Evolutionary conservation across 2,113 vertebrate species (phyloP), one percentile per base, ranked within the genome.

Genomic region (Chlamydotis undulata): DNA sequence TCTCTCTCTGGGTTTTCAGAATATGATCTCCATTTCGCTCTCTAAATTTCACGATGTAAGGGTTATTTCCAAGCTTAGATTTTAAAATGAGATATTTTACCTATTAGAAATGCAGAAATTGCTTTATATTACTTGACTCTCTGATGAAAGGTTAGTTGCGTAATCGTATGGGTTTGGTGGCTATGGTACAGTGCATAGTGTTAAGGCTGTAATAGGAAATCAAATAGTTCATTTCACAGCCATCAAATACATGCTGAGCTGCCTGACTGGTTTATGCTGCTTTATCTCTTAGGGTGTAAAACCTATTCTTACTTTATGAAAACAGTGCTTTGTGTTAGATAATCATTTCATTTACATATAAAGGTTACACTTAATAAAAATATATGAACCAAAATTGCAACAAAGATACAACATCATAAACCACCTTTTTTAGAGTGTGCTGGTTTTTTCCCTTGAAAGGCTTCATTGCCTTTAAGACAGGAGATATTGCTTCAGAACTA

Each of bases 281-380:
- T 96, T 91, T 96, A 93, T 97, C 80, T 96, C 98, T 97, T 92
- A 94, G 76, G 63, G 93, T 33, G 61, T 97, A 97, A 98, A 98
- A 96, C 90, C 81, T 95, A 90, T 95, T 96, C 95, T 96, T 96
- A 85, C 83, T 97, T 98, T 97, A 97, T 96, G 94, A 97, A 98
- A 97, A 98, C 93, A 96, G 76, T 95, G 80, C 67, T 96, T 95
- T 90, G 87, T 96, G 87, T 97, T 97, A 97, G 90, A 96, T 96
- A 97, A 97, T 97, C 24, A 97, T 94, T 98, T 97, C 97, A 98
- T 97, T 98, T 98, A 97, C 86, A 97, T 97, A 96, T 93, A 97
- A 96, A 97, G 70, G 81, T 93, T 97, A 95, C 75, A 96, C 83
- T 97, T 97, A 97, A 96, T 97, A 97, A 98, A 98, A 98, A 97